These are phyloP conservation scores for Eulemur coronatus DNA, from an alignment of 2,797 vertebrate species.

Conservation along the genomic window DNA sequence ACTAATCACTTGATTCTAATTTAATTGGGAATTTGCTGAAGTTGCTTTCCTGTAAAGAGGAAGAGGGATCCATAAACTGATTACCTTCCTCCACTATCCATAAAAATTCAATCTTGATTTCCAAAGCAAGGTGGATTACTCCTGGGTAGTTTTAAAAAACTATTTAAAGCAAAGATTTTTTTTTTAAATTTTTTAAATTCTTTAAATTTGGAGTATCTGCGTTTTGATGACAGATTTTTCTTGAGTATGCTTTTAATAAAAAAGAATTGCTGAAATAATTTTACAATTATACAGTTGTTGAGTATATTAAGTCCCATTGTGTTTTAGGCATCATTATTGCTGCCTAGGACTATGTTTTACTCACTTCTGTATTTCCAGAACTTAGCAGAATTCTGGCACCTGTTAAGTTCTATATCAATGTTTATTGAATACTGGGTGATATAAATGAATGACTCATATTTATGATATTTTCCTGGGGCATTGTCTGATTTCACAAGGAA, in stretches of 20 bases:
- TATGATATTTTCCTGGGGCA: background rate
- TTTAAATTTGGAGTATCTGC: background rate
- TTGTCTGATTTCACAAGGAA: constrained; percentile 33
- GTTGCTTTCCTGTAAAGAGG: background rate
- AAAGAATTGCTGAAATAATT: constrained; percentile 1
- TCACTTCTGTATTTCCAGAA: background rate
- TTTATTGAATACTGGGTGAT: background rate
- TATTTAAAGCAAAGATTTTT: background rate
- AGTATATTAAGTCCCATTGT: background rate
- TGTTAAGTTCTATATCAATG: background rate
- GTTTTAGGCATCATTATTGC: background rate
- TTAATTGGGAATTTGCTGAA: constrained; percentile 47
- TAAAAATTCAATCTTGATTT: background rate
- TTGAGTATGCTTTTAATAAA: constrained; percentile 14
- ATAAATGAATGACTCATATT: background rate
- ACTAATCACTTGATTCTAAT: constrained; percentile 42
- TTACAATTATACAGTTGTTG: background rate
- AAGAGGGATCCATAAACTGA: background rate
- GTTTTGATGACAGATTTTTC: constrained; percentile 20
- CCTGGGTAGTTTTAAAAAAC: background rate
- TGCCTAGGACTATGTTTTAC: background rate
- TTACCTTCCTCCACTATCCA: background rate
- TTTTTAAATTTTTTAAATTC: background rate
- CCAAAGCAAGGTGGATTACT: background rate
- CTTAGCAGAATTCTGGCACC: background rate